Evolutionary conservation across 2,888 invertebrate genomes (phyloP), one percentile per base, ranked within the genome.

Genomic region (Dicroscelio sp.): DNA sequence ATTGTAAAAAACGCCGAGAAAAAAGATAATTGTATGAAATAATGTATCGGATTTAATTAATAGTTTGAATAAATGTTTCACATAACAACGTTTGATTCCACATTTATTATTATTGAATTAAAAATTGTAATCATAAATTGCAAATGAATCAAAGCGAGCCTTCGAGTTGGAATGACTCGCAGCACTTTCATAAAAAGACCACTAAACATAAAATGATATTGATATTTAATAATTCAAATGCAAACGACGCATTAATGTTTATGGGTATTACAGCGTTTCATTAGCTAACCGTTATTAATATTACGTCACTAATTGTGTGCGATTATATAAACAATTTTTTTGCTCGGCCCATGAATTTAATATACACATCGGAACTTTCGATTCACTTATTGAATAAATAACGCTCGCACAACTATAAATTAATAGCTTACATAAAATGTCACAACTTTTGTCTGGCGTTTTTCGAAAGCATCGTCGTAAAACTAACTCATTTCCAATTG

Each of bases 241-340:
- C 79, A 31, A 82, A 82, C 35, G 82, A 48, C 58, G 58, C 43
- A 48, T 83, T 84, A 84, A 88, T 55, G 79, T 78, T 88, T 84
- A 84, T 71, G 73, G 78, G 48, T 27, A 67, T 71, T 71, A 43
- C 84, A 17, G 52, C 65, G 76, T 73, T 84, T 84, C 84, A 84
- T 88, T 84, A 79, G 73, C 73, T 33, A 79, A 71, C 65, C 65
- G 73, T 88, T 84, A 88, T 88, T 84, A 88, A 88, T 84, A 88
- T 88, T 88, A 79, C 79, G 63, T 79, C 84, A 88, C 23, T 76
- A 79, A 84, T 76, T 79, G 88, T 84, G 69, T 33, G 43, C 48
- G 65, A 52, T 88, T 71, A 83, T 78, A 83, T 83, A 83, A 83
- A 78, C 78, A 63, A 27, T 38, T 65, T 83, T 78, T 88, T 80